Percentiles rank a stretch among this genome's conserved stretches.
phyloP scores from a whole-genome alignment of 2,888 invertebrate species.

The Dorcus parallelipipedus region DNA sequence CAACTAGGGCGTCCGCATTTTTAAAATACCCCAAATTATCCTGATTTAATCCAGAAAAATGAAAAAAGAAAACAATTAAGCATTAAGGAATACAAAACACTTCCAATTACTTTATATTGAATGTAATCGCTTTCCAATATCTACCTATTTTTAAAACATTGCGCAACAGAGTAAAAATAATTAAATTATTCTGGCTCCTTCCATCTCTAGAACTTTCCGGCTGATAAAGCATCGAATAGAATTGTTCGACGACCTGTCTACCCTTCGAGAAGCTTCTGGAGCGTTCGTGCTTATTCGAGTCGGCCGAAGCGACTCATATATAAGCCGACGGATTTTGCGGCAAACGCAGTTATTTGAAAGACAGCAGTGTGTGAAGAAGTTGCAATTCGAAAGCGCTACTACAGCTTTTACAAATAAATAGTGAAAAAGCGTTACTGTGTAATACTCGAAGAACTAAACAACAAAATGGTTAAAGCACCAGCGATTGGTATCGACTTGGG shows the following conservation, averaged over 20 bases:
- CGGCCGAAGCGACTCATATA: conserved; percentile 1
- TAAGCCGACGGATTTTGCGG: conserved; percentile 3
- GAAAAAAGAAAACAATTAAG: too few relatives aligned
- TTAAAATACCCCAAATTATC: too few relatives aligned
- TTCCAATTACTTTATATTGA: too few relatives aligned
- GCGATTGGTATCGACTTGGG: conserved; percentile 82
- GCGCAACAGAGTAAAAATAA: too few relatives aligned
- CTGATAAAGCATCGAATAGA: too few relatives aligned
- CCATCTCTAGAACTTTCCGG: too few relatives aligned
- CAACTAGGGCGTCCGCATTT: too few relatives aligned
- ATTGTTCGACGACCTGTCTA: not conserved
- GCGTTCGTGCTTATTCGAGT: not conserved
- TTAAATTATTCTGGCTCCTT: too few relatives aligned
- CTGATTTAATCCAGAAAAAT: too few relatives aligned
- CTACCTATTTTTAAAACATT: too few relatives aligned
- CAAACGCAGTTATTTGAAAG: conserved; percentile 11
- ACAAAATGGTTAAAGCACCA: conserved; percentile 50
- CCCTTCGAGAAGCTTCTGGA: conserved; percentile 3
- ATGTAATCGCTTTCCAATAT: too few relatives aligned
- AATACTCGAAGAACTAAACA: not conserved
- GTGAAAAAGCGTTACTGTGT: not conserved
- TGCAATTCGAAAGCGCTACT: not conserved
- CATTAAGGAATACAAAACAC: too few relatives aligned
- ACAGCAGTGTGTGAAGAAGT: not conserved
- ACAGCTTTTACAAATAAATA: not conserved